phyloP scores from a whole-genome alignment of 2,113 vertebrate species.

The Probosciger aterrimus region DNA sequence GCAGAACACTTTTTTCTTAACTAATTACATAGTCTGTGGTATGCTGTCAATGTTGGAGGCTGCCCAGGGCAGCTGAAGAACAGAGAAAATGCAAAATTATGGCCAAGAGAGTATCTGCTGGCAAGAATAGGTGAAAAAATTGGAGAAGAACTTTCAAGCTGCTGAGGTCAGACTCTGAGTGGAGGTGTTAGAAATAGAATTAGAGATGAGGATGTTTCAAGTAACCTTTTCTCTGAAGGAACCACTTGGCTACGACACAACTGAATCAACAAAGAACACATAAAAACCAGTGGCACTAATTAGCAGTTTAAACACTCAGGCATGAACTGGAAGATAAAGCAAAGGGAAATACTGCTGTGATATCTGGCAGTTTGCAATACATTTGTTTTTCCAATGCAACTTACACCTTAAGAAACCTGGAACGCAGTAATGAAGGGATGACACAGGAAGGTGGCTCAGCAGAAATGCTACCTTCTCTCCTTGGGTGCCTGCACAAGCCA shows the following conservation, averaged over 20 bases:
- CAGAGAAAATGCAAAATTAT: background rate
- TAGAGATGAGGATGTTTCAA: background rate
- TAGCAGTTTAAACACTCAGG: background rate
- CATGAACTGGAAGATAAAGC: background rate
- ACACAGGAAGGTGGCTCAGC: background rate
- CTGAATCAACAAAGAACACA: background rate
- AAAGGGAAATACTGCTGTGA: background rate
- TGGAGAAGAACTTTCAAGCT: background rate
- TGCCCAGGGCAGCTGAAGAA: background rate
- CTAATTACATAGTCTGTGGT: background rate
- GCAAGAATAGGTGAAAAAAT: background rate
- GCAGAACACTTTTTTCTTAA: background rate
- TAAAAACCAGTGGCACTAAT: background rate
- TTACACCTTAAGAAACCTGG: background rate
- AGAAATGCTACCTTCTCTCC: background rate
- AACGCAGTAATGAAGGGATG: background rate
- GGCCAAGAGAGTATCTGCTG: background rate
- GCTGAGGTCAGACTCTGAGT: background rate
- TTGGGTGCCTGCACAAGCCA: background rate
- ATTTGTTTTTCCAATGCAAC: background rate
- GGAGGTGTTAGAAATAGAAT: background rate
- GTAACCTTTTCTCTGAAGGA: background rate
- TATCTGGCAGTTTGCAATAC: background rate
- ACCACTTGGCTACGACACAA: background rate
- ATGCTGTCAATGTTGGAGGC: background rate